Conservation (phyloP, 2,797 vertebrate species). For the Hapalemur alaotrensis region DNA sequence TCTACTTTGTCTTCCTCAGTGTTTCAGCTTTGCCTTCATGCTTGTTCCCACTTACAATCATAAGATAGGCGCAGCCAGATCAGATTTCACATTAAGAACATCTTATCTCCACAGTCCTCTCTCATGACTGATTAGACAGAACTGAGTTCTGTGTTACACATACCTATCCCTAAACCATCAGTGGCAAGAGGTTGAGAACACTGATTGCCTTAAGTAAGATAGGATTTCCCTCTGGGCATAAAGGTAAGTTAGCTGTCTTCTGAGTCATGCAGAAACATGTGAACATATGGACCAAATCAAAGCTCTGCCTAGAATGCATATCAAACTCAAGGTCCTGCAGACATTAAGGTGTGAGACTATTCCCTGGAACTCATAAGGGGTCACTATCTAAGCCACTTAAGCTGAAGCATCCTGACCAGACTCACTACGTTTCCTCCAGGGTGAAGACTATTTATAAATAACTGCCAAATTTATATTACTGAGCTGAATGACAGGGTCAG, state of each 20-base stretch:
- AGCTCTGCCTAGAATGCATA: not conserved
- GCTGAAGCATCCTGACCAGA: not conserved
- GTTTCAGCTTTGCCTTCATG: not conserved
- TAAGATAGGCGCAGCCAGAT: not conserved
- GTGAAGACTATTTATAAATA: not conserved
- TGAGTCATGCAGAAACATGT: not conserved
- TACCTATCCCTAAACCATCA: not conserved
- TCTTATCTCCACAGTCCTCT: not conserved
- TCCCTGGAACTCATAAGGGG: not conserved
- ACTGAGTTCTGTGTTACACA: not conserved
- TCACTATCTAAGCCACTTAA: not conserved
- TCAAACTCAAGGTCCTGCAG: not conserved
- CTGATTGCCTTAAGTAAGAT: not conserved
- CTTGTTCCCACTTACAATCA: not conserved
- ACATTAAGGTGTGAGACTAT: not conserved
- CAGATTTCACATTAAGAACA: not conserved
- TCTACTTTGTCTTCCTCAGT: not conserved
- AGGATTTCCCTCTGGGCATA: not conserved
- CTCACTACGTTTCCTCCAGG: not conserved
- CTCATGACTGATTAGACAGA: not conserved
- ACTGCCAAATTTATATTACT: not conserved
- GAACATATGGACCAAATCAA: not conserved
- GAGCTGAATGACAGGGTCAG: too few species aligned
- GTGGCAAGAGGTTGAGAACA: not conserved
- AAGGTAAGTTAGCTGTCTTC: not conserved